Base-by-base conservation (phyloP, 2,888 invertebrate species). In the Listrodromus nycthemerus region DNA sequence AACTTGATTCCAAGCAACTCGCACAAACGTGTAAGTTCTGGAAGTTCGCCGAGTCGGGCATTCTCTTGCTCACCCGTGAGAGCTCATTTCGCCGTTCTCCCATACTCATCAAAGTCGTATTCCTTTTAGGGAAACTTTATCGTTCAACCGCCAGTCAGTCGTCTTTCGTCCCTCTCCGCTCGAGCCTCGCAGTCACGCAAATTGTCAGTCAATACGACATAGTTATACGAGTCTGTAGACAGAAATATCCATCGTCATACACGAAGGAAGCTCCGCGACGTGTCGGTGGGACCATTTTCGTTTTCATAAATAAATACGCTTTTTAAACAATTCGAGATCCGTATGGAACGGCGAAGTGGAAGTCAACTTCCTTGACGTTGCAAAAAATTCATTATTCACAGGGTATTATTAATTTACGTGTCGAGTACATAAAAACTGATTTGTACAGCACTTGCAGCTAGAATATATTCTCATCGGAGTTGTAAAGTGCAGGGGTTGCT, bases 71-170 rank as follows among this genome's bases (percentile, higher is more conserved):
- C n/a, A 24, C 45, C 41, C 13, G 16, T 16, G 67, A 58, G 27
- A 33, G 58, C 75, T 55, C 55, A n/a, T 50, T 61, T 21, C n/a
- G n/a, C 30, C 55, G 63, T 61, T 63, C 52, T n/a, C 50, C 30
- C 7, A 52, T 24, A 63, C 61, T 74, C 79, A 65, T 83, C 82
- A 83, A 83, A 79, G 79, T 79, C 65, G 63, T 58, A 70, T 75
- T 75, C 65, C 75, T 41, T 52, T 45, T 52, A 48, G 55, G 50
- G 21, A 75, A 83, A 83, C 74, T 83, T 83, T 83, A 83, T 75
- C 79, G 79, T 83, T 70, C 79, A 63, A 52, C 33, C 74, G 74
- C 30, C 33, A 30, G 65, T 61, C 58, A 13, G 55, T 55, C 55
- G 16, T 70, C 75, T 81, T 69, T 81, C 71, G 24, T 78, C 78